Conservation (phyloP, 2,113 vertebrate species). For the Trinectes maculatus region DNA sequence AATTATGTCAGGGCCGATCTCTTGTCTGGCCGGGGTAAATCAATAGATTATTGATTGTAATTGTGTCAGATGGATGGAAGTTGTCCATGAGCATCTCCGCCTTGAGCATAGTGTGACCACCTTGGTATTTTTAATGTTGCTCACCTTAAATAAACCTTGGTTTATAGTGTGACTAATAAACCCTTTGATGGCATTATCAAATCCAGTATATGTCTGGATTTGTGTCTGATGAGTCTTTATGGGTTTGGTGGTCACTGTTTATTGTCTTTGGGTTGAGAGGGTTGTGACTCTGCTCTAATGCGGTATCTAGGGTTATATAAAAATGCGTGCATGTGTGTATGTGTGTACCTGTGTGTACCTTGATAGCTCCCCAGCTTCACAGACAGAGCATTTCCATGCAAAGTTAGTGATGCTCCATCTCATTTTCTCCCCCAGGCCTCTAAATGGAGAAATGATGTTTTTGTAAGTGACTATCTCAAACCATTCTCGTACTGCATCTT, state of each 20-base stretch:
- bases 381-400: conserved; percentile 55
- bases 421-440: conserved; percentile 34
- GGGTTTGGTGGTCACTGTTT: conserved; percentile 60
- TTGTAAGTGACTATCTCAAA: conserved; percentile 38
- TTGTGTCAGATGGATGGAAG: conserved; percentile 10
- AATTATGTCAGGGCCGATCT: conserved; percentile 15
- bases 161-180: conserved; percentile 52
- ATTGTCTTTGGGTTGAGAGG: conserved; percentile 46
- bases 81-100: not conserved
- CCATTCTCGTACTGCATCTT: conserved; percentile 34
- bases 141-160: conserved; percentile 48
- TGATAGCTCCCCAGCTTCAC: conserved; percentile 41
- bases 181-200: conserved; percentile 44
- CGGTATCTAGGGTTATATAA: conserved; percentile 45
- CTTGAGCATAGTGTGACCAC: not conserved
- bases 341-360: not conserved
- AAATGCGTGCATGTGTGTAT: conserved; percentile 3
- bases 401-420: conserved; percentile 54
- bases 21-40: conserved; percentile 12
- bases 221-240: conserved; percentile 59
- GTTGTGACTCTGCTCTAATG: conserved; percentile 50
- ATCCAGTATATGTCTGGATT: conserved; percentile 53
- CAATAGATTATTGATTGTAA: conserved; percentile 36
- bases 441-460: conserved; percentile 69
- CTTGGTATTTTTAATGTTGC: conserved; percentile 45